A percentile compares a stretch with the other conserved stretches of the same genome.
Evolutionary conservation across 30 jellyfish, hydroid and myxozoan genomes (phyloP).

Genomic region (Hydra vulgaris): DNA sequence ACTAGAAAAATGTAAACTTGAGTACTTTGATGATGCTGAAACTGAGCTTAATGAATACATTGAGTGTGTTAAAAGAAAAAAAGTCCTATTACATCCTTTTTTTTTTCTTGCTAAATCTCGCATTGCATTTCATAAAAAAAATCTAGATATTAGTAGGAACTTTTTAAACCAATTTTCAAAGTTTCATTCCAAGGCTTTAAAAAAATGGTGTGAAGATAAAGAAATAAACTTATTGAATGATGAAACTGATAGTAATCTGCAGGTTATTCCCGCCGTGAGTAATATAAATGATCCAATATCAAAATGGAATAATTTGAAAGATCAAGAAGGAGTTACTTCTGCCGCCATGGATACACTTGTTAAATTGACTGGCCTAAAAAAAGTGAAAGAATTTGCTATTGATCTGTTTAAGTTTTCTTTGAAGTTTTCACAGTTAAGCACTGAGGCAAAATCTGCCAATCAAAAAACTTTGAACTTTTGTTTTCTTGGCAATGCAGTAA

Average conservation of each 20-base stretch:
- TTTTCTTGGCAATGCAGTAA: slow-evolving; percentile 25
- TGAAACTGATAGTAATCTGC: background rate
- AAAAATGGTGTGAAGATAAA: background rate
- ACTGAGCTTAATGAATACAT: background rate
- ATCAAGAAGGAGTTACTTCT: background rate
- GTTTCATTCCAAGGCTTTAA: background rate
- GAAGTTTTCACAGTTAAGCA: slow-evolving; percentile 12
- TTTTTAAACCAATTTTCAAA: background rate
- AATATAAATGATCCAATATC: background rate
- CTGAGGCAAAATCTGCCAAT: slow-evolving; percentile 17
- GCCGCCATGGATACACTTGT: slow-evolving; percentile 14
- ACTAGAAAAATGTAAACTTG: slow-evolving; percentile 9
- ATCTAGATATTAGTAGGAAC: background rate
- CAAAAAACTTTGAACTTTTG: slow-evolving; percentile 10
- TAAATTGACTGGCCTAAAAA: slow-evolving; percentile 17
- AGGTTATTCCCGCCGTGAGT: background rate
- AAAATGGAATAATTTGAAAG: slow-evolving; percentile 16
- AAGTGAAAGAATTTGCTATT: slow-evolving; percentile 12
- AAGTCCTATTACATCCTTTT: slow-evolving; percentile 1
- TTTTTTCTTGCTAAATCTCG: slow-evolving; percentile 7
- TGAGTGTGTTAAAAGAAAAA: background rate
- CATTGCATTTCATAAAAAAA: background rate
- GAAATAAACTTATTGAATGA: background rate
- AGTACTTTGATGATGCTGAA: slow-evolving; percentile 9
- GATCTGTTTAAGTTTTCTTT: slow-evolving; percentile 6